These are phyloP conservation scores for Pycnomerus fuliginosus DNA, from an alignment of 2,888 invertebrate genomes.

Conservation along the genomic window DNA sequence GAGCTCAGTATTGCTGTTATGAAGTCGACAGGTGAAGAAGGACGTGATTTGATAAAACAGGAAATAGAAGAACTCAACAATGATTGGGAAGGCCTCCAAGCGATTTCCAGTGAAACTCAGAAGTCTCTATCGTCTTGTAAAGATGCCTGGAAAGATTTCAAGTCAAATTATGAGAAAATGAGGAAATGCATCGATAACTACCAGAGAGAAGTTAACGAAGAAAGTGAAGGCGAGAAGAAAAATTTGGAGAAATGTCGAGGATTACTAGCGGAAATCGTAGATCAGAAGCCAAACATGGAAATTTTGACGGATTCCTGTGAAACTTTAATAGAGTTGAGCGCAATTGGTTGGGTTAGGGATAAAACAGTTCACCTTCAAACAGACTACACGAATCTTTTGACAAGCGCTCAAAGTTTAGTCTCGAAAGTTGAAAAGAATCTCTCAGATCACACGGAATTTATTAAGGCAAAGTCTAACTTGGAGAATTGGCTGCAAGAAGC, in stretches of 20 bases:
- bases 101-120: constrained; percentile 74
- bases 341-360: constrained; percentile 81
- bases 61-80: constrained; percentile 77
- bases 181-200: constrained; percentile 74
- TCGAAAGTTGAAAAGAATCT: constrained; percentile 87
- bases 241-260: constrained; percentile 74
- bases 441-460: constrained; percentile 87
- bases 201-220: constrained; percentile 63
- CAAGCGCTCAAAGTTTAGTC: constrained; percentile 77
- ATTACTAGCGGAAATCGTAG: constrained; percentile 72
- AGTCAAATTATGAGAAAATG: constrained; percentile 70
- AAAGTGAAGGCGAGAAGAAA: constrained; percentile 67
- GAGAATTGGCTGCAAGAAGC: constrained; percentile 82
- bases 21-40: constrained; percentile 77
- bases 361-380: constrained; percentile 83
- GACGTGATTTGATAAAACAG: constrained; percentile 76
- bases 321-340: constrained; percentile 81
- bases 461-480: constrained; percentile 80
- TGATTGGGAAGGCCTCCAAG: constrained; percentile 81
- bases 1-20: constrained; percentile 74
- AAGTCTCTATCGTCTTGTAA: constrained; percentile 74
- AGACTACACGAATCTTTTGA: constrained; percentile 75
- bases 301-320: constrained; percentile 86
- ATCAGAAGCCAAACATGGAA: constrained; percentile 76
- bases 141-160: constrained; percentile 79